Evolutionary conservation across 2,888 invertebrate species (phyloP), one percentile per base, ranked within the genome.

Genomic region (Euspilapteryx auroguttella): DNA sequence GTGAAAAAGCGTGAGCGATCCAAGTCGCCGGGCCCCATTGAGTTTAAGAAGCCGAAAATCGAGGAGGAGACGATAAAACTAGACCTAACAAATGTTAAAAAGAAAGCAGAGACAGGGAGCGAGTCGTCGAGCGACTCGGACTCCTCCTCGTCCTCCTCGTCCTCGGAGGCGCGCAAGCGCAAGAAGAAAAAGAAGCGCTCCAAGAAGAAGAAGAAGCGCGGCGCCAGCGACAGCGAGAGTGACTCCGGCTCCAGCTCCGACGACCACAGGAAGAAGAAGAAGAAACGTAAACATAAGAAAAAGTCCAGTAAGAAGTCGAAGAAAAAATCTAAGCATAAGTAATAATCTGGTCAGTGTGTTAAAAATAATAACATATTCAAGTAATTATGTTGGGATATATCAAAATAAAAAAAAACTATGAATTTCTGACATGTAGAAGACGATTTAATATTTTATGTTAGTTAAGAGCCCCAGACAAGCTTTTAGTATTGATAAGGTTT

Each of bases 261-360:
- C 32, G 81, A 81, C 32, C 82, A 80, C 39, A 80, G 81, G 45
- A 80, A 83, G 39, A 83, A 83, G 50, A 82, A 81, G 41, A 86
- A 84, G 51, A 84, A 83, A 48, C 81, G 80, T 37, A 82, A 83
- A 42, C 83, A 82, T 54, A 85, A 82, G 66, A 86, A 82, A 44
- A 83, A 82, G 43, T 80, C 82, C 14, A 75, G 78, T 41, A 86
- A 85, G 50, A 87, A 87, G 54, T 86, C 84, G 64, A 87, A 86
- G 55, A 87, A 86, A 56, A 78, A 81, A 17, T 25, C 26, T 35
- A 75, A 73, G 45, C 69, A 73, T 53, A 73, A 73, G 56, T 17
- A n/a, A n/a, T 71, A 58, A 51, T 32, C 7, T 17, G 23, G 3
- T 23, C 12, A 21, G 20, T 6, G 8, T n/a, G n/a, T n/a, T n/a